Evolutionary conservation across 2,888 invertebrate species (phyloP), one percentile per base, ranked within the genome.

Genomic region (Temnothorax ravouxi): DNA sequence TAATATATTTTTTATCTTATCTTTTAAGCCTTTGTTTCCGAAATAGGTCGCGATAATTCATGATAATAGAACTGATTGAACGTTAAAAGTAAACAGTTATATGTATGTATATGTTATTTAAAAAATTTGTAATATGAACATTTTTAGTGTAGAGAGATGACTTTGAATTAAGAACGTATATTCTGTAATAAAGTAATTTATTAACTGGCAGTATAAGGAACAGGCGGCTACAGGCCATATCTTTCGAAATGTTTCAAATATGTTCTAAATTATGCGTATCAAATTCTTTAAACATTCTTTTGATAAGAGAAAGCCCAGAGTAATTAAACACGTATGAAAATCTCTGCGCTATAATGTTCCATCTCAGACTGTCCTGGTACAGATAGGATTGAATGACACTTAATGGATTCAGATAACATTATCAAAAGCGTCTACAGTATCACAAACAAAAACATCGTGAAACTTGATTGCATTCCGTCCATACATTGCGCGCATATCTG

Each of bases 331-430:
- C n/a, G 54, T 15, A 11, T 15, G n/a, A 56, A 44, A 56, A 44
- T 67, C 21, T 69, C 41, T 29, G n/a, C 13, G 4, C 21, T 67
- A 56, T 69, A 69, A n/a, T 67, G 21, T 67, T 54, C n/a, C n/a
- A 66, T 69, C 29, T 69, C n/a, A 15, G 56, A 21, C 56, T 11
- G 56, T 56, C 77, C 34, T 77, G 75, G 62, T 76, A 66, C n/a
- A 64, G 82, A 77, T 66, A 83, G 67, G 66, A 83, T 83, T 66
- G 76, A 54, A 83, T 83, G 66, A 77, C 77, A 77, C 56, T 50
- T 56, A 38, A 47, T 44, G 76, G 66, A 83, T 83, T 83, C 76
- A 83, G 77, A 77, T 83, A 83, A 77, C 76, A 76, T 76, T 83
- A 76, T 77, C 66, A 72, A 56, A 69, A 54, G 54, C 56, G 25